phyloP scores from a whole-genome alignment of 2,888 invertebrate species.

The Sarcophaga variegata region DNA sequence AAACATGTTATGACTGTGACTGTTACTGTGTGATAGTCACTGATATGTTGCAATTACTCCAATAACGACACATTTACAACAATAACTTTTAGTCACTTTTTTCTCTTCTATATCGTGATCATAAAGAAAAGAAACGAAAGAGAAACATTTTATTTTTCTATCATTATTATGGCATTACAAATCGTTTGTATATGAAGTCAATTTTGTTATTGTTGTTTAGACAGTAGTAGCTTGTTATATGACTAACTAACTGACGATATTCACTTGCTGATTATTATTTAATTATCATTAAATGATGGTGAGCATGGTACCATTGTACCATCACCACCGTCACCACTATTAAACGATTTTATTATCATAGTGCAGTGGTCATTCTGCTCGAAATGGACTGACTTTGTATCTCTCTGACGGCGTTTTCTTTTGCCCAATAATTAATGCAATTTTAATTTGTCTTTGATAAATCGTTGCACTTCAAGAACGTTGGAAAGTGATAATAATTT shows the following conservation, averaged over 20 bases:
- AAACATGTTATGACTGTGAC: constrained; percentile 23
- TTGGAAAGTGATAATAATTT: constrained; percentile 27
- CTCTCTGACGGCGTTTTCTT: too few species aligned
- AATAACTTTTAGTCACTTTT: too few species aligned
- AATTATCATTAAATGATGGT: constrained; percentile 49
- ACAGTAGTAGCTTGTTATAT: constrained; percentile 1
- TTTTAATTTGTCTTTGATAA: constrained; percentile 17
- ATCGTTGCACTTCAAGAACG: constrained; percentile 2
- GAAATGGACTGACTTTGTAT: too few species aligned
- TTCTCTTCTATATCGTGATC: constrained; percentile 13
- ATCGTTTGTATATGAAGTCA: constrained; percentile 8
- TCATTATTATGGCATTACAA: constrained; percentile 34
- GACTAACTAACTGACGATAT: constrained; percentile 6
- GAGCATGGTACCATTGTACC: constrained; percentile 48
- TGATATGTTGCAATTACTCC: constrained; percentile 46
- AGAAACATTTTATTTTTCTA: constrained; percentile 27
- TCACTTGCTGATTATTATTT: constrained; percentile 45
- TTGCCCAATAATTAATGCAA: constrained; percentile 15
- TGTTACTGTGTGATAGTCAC: constrained; percentile 19
- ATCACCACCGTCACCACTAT: not conserved
- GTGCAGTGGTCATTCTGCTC: too few species aligned
- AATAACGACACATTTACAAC: constrained; percentile 11
- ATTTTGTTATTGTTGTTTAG: constrained; percentile 37
- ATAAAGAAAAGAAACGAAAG: not conserved
- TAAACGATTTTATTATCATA: too few species aligned